Conservation (phyloP, 2,797 vertebrate genomes). For the Garrulus glandarius region DNA sequence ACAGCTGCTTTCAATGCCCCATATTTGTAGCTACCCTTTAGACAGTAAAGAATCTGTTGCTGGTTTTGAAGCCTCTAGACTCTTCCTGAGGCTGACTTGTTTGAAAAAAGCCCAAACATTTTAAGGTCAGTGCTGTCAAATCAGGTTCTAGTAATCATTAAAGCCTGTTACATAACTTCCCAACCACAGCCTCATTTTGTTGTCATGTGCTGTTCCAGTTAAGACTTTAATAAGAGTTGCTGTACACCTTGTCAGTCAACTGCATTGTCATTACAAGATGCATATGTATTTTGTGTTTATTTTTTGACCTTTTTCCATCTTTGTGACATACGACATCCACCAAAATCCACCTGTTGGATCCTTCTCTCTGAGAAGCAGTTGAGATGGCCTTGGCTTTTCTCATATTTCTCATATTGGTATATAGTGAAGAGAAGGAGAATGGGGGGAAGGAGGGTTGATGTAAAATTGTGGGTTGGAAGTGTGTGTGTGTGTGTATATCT, state of each 20-base stretch:
- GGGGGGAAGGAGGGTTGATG: background rate
- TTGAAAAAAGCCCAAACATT: background rate
- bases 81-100: background rate
- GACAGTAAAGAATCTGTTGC: background rate
- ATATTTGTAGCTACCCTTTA: background rate
- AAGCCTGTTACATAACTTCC: background rate
- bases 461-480: background rate
- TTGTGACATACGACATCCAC: rapidly evolving
- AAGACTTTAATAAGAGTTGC: background rate
- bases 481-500: background rate
- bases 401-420: background rate
- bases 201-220: background rate
- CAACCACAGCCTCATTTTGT: background rate
- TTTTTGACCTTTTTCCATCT: background rate
- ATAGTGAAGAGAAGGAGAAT: background rate
- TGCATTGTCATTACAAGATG: background rate
- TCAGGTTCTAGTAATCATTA: background rate
- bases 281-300: background rate
- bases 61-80: background rate
- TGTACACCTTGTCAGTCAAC: background rate
- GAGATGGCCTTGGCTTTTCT: background rate
- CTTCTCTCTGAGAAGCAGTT: background rate
- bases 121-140: background rate
- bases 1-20: background rate
- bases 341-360: background rate